phyloP scores from a whole-genome alignment of 2,113 vertebrate genomes.

The Galbula dea region DNA sequence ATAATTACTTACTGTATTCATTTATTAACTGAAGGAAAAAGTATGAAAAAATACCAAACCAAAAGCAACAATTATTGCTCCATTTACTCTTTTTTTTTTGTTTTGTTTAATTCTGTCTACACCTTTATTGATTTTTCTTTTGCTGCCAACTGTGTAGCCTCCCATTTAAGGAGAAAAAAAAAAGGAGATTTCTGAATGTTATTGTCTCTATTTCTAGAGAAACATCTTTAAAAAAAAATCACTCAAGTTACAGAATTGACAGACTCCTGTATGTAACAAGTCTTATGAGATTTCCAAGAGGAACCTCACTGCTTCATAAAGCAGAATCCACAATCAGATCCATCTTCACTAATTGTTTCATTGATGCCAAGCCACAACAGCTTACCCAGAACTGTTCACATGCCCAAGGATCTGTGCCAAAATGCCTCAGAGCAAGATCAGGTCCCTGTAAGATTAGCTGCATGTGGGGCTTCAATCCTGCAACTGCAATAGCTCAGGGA shows the following conservation, averaged over 20 bases:
- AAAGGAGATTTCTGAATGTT: not conserved
- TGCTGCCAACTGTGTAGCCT: not conserved
- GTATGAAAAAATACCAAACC: not conserved
- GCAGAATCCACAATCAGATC: not conserved
- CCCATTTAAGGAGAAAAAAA: not conserved
- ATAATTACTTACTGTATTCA: not conserved
- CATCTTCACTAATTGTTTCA: not conserved
- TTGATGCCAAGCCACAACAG: conserved; percentile 9
- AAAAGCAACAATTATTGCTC: not conserved
- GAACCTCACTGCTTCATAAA: not conserved
- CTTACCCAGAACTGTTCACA: not conserved
- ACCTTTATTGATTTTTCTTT: not conserved
- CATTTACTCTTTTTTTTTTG: not conserved
- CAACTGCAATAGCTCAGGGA: not conserved
- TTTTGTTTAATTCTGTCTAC: not conserved
- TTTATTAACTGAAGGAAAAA: not conserved
- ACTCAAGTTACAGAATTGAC: not conserved
- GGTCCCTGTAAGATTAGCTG: not conserved
- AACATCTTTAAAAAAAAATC: not conserved
- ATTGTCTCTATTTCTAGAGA: not conserved
- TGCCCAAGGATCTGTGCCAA: not conserved
- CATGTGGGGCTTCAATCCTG: not conserved
- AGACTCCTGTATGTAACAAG: not conserved
- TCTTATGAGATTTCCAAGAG: not conserved
- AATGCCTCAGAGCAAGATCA: not conserved